Evolutionary conservation across 1,140 invertebrate genomes (phyloP).

Genomic region (Procambarus virginalis): DNA sequence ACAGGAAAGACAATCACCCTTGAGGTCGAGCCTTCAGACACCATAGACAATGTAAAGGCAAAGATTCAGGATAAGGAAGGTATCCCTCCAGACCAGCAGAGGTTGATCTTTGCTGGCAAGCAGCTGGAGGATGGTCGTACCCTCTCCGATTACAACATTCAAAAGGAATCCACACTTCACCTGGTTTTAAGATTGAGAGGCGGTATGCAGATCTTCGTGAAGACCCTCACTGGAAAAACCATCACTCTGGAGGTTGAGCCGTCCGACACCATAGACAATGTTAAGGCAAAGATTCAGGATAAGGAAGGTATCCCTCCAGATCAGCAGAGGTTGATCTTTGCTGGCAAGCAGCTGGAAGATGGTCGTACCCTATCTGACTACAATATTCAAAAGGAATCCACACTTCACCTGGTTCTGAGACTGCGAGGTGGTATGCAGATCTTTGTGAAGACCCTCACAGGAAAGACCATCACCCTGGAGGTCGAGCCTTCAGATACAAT

Average conservation of each 20-base stretch:
- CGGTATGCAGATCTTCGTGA: slow-evolving; percentile 10
- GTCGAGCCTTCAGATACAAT: slow-evolving; percentile 22
- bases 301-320: slow-evolving; percentile 27
- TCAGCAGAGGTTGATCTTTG: slow-evolving; percentile 40
- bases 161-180: too few relatives aligned
- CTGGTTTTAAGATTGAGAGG: neutral
- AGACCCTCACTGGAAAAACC: slow-evolving; percentile 26
- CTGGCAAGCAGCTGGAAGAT: slow-evolving; percentile 28
- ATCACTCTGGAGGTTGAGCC: slow-evolving; percentile 12
- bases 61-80: too few relatives aligned
- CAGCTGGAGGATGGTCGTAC: too few relatives aligned
- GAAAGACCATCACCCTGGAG: slow-evolving; percentile 25
- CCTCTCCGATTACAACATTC: too few relatives aligned
- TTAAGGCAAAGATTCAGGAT: slow-evolving; percentile 28
- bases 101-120: too few relatives aligned
- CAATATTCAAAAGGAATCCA: slow-evolving; percentile 32
- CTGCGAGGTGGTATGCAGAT: slow-evolving; percentile 26
- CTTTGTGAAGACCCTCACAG: slow-evolving; percentile 21
- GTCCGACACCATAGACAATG: slow-evolving; percentile 30
- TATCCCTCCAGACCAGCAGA: too few relatives aligned
- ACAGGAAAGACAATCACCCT: too few relatives aligned
- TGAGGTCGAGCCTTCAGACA: too few relatives aligned
- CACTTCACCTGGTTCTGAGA: slow-evolving; percentile 8
- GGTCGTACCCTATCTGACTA: slow-evolving; percentile 16
- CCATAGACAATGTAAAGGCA: too few relatives aligned